Evolutionary conservation across 2,113 vertebrate species (phyloP).

Genomic region (Myotis lucifugus): DNA sequence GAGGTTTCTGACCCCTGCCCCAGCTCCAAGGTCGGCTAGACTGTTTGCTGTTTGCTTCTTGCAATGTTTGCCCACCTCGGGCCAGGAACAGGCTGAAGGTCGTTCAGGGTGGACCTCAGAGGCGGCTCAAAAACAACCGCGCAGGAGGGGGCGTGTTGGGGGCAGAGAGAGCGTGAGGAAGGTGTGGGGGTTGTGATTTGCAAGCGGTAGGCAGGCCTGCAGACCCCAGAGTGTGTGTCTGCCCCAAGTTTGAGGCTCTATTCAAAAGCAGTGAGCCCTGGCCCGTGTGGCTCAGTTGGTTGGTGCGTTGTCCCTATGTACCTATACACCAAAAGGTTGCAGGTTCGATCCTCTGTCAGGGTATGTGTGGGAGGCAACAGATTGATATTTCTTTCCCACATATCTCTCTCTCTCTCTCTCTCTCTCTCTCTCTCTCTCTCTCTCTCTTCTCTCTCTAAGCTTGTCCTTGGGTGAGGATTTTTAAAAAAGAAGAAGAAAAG

Average conservation of each 20-base stretch:
- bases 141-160: background rate
- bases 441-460: background rate
- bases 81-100: slow-evolving; percentile 60
- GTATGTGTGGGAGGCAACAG: background rate
- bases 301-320: accelerated
- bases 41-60: slow-evolving; percentile 48
- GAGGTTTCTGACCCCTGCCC: slow-evolving; percentile 46
- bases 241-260: background rate
- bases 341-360: background rate
- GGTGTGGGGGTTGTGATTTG: too few species aligned
- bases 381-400: background rate
- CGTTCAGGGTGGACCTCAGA: background rate
- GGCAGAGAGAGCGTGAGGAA: background rate
- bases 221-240: background rate
- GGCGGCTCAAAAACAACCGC: background rate
- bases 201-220: accelerated
- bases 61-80: slow-evolving; percentile 67
- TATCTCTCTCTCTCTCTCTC: background rate
- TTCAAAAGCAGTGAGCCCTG: background rate
- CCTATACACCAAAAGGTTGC: background rate
- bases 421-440: too few species aligned
- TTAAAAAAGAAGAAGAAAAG: background rate
- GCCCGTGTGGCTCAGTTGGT: background rate
- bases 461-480: background rate
- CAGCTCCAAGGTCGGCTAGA: background rate